Evolutionary conservation across 1,140 invertebrate species (phyloP).

Genomic region (Anthonomus grandis): DNA sequence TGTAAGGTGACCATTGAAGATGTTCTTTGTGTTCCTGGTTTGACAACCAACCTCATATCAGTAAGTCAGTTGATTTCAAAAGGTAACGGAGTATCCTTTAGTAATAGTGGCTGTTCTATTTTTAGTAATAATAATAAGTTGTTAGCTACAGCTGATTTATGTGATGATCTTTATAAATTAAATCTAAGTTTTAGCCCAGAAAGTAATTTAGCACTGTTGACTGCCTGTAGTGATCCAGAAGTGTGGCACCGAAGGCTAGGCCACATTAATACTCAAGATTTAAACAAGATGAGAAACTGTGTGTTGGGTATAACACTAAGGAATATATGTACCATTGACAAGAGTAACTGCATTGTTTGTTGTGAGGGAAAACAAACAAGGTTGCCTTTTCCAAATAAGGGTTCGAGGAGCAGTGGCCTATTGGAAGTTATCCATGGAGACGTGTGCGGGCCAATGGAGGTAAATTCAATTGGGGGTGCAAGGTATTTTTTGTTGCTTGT

Average conservation of each 20-base stretch:
- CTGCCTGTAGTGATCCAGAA: too few species aligned
- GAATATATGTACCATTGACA: conserved; percentile 16
- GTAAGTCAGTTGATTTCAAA: too few species aligned
- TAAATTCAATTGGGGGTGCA: conserved; percentile 36
- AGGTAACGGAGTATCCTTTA: too few species aligned
- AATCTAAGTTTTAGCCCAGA: too few species aligned
- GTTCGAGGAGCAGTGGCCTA: conserved; percentile 14
- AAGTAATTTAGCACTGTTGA: too few species aligned
- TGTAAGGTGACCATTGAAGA: too few species aligned
- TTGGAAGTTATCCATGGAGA: conserved; percentile 44
- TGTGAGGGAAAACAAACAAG: conserved; percentile 35
- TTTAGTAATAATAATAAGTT: too few species aligned
- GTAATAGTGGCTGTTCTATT: too few species aligned
- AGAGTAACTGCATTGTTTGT: conserved; percentile 31
- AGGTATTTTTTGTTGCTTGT: conserved; percentile 41
- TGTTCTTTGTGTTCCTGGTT: too few species aligned
- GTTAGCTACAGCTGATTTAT: too few species aligned
- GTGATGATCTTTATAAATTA: too few species aligned
- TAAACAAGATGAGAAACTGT: conserved; percentile 26
- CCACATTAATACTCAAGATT: conserved; percentile 35
- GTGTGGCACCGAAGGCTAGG: conserved; percentile 37
- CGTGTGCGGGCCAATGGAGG: conserved; percentile 41
- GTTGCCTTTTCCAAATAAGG: conserved; percentile 24
- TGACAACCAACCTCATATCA: too few species aligned
- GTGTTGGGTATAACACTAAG: conserved; percentile 22